Conservation (phyloP, 2,113 vertebrate species). For the Paraplagusia blochii region DNA sequence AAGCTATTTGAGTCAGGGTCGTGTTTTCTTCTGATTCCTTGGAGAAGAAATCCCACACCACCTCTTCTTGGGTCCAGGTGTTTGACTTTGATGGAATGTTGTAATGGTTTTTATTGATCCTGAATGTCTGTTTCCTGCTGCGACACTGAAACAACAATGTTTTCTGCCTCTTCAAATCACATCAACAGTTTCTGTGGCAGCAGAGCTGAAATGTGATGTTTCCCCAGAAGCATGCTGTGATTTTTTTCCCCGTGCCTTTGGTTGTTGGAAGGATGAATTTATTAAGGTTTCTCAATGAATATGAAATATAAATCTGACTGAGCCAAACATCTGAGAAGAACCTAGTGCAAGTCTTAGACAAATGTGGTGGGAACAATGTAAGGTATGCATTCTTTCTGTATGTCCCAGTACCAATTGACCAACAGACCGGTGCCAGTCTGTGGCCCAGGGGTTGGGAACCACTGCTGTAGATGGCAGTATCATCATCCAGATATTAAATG, state of each 20-base stretch:
- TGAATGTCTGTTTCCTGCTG: constrained; percentile 42
- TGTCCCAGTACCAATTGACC: too few species aligned
- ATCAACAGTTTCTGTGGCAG: constrained; percentile 66
- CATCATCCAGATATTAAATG: too few species aligned
- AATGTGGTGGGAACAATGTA: too few species aligned
- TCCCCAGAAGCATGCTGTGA: constrained; percentile 38
- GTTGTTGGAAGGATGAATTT: constrained; percentile 34
- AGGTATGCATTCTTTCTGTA: too few species aligned
- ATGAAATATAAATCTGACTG: too few species aligned
- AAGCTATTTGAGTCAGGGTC: constrained; percentile 18
- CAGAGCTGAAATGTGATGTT: constrained; percentile 43
- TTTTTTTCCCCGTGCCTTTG: too few species aligned
- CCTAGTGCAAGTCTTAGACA: too few species aligned
- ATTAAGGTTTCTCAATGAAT: too few species aligned
- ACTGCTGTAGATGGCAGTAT: too few species aligned
- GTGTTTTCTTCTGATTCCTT: background rate
- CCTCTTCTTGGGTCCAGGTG: constrained; percentile 41
- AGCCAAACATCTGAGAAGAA: too few species aligned
- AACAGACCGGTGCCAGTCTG: too few species aligned
- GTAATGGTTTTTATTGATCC: constrained; percentile 72
- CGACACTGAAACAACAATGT: constrained; percentile 52
- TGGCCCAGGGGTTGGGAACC: too few species aligned
- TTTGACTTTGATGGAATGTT: constrained; percentile 56
- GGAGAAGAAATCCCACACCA: constrained; percentile 35
- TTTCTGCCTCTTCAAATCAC: constrained; percentile 50